A percentile compares a stretch with the other conserved stretches of the same genome.
phyloP scores from a whole-genome alignment of 2,888 invertebrate species.

The Microplitis deprimator region DNA sequence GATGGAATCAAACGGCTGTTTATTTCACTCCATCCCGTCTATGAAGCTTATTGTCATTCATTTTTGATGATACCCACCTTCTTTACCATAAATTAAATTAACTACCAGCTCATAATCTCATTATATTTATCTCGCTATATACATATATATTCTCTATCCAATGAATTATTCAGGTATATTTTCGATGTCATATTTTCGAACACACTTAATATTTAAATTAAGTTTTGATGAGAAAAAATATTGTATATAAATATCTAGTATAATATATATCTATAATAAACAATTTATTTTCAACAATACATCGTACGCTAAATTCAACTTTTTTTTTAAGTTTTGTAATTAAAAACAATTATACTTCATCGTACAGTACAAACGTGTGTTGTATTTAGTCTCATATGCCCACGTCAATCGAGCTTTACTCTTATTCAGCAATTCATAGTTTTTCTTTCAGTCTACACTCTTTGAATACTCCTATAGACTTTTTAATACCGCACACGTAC shows the following conservation, averaged over 20 bases:
- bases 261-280: background rate
- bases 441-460: background rate
- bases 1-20: background rate
- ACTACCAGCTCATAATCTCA: too few species aligned
- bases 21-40: conserved; percentile 23
- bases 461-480: conserved; percentile 17
- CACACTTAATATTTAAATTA: background rate
- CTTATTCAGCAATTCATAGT: background rate
- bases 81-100: background rate
- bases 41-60: conserved; percentile 36
- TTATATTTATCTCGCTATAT: background rate
- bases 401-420: background rate
- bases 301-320: background rate
- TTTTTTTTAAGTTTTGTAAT: background rate
- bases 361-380: background rate
- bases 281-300: background rate
- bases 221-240: background rate
- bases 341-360: background rate
- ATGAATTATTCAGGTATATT: background rate
- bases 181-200: background rate
- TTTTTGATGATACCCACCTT: conserved; percentile 17
- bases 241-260: too few species aligned
- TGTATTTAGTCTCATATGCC: background rate
- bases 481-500: background rate
- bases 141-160: background rate